Evolutionary conservation across 1,140 invertebrate species (phyloP).

Genomic region (Sycophaga agraensis): DNA sequence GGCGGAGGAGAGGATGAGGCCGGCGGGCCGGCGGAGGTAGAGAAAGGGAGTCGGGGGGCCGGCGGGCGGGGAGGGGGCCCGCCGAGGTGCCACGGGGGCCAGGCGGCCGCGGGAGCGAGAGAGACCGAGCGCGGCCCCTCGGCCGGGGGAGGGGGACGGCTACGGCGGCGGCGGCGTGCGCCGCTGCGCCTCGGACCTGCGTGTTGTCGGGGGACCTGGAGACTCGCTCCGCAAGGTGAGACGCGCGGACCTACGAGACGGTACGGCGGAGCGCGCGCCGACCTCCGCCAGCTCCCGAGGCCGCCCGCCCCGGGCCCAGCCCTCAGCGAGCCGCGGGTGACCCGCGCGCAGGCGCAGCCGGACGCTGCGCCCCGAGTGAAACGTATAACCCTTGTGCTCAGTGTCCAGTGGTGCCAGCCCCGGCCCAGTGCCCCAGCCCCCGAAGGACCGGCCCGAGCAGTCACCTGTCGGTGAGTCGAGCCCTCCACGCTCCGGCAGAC

Average conservation of each 20-base stretch:
- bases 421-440: too few relatives aligned
- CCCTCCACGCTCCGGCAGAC: too few relatives aligned
- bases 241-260: constrained; percentile 46
- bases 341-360: background rate
- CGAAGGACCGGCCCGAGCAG: too few relatives aligned
- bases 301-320: too few relatives aligned
- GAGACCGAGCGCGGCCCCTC: too few relatives aligned
- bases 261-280: constrained; percentile 6
- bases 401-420: constrained; percentile 5
- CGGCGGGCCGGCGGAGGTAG: constrained; percentile 1
- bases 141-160: background rate
- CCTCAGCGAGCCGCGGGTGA: too few relatives aligned
- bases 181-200: constrained; percentile 45
- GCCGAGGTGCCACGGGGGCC: background rate
- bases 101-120: background rate
- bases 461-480: too few relatives aligned
- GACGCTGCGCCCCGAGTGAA: too few relatives aligned
- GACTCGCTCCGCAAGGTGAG: constrained; percentile 58
- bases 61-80: background rate
- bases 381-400: too few relatives aligned
- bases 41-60: constrained; percentile 8
- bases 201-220: constrained; percentile 42
- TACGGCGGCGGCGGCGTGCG: constrained; percentile 11
- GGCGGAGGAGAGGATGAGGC: background rate
- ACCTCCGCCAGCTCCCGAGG: background rate